phyloP scores from a whole-genome alignment of 2,888 invertebrate genomes.

The Geophilus truncorum region DNA sequence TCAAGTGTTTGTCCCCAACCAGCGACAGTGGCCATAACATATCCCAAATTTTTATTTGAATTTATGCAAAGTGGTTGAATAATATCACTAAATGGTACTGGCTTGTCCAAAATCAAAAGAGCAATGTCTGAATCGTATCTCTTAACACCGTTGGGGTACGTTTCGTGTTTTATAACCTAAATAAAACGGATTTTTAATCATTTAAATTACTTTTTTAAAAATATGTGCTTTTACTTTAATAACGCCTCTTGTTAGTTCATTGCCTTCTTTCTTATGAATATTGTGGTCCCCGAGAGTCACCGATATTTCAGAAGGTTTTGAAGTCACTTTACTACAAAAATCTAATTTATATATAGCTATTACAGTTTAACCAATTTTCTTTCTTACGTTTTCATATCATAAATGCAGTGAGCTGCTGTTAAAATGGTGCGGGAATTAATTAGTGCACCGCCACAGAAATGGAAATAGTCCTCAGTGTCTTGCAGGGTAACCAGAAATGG shows the following conservation, averaged over 20 bases:
- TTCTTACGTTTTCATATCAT: neutral
- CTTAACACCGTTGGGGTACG: neutral
- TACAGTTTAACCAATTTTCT: neutral
- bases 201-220: neutral
- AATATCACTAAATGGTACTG: neutral
- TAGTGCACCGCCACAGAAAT: neutral
- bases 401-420: conserved; percentile 1
- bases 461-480: neutral
- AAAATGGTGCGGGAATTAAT: neutral
- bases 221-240: neutral
- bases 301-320: neutral
- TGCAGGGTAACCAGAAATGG: neutral
- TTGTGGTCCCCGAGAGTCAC: neutral
- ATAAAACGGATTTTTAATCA: neutral
- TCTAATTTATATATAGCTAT: neutral
- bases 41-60: neutral
- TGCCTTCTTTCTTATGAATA: neutral
- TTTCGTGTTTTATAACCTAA: neutral
- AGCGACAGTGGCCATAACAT: neutral
- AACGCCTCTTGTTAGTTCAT: neutral
- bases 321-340: neutral
- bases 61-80: neutral
- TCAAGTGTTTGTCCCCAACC: neutral
- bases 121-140: neutral
- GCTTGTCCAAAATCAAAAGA: neutral